Evolutionary conservation across 2,888 invertebrate genomes (phyloP).

Genomic region (Folsomia candida): DNA sequence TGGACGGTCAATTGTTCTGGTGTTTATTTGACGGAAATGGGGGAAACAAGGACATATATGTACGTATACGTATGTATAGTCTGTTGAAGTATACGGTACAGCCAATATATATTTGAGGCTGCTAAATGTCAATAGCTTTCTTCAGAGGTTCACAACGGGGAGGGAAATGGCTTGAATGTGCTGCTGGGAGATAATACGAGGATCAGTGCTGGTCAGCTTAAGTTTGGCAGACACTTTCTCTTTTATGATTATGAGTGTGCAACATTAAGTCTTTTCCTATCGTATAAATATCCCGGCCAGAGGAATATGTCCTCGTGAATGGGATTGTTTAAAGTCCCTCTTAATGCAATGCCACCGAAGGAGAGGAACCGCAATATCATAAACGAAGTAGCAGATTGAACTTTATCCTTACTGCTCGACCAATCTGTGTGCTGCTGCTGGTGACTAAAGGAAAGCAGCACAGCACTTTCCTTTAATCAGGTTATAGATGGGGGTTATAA

Average conservation of each 20-base stretch:
- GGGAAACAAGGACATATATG: too few species aligned
- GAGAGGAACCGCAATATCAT: background rate
- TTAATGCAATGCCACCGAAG: background rate
- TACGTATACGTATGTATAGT: too few species aligned
- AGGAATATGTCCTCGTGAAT: background rate
- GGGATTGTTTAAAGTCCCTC: background rate
- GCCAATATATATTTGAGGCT: too few species aligned
- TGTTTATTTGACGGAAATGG: too few species aligned
- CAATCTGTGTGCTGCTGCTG: too few species aligned
- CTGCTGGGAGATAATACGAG: background rate
- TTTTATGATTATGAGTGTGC: slow-evolving; percentile 1
- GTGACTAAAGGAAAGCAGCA: too few species aligned
- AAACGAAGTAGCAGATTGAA: background rate
- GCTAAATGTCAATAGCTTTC: background rate
- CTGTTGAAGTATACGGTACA: too few species aligned
- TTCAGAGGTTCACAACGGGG: background rate
- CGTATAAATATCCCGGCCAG: background rate
- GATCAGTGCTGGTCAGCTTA: background rate
- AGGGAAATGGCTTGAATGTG: background rate
- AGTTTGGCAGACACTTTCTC: background rate
- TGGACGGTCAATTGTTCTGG: too few species aligned
- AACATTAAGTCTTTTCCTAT: background rate
- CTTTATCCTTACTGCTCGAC: background rate
- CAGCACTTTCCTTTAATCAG: too few species aligned
- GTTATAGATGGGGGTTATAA: background rate